Base-by-base conservation (phyloP, 2,888 invertebrate species). In the Dolichomitus sp. region DNA sequence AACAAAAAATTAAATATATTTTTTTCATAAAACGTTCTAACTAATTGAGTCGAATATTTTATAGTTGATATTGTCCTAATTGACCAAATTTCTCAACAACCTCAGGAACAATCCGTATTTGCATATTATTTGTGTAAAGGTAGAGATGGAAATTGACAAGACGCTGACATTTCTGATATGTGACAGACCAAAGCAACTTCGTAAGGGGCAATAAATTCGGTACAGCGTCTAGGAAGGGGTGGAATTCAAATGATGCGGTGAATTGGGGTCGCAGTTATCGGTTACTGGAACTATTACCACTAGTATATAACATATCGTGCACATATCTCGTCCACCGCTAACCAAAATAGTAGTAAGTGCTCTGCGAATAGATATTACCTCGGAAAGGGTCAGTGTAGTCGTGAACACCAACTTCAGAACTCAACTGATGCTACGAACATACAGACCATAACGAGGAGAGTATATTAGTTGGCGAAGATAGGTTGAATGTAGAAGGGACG, bases 241-340 rank as follows among this genome's bases (percentile, higher is more conserved):
- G 40, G 33, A 59, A 33, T 33, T 59, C n/a, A 33, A 59, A 59
- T 17, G 57, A 33, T 30, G 57, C 57, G 17, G 7, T 54, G 54
- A 40, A 54, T 54, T 40, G 69, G 27, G 54, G 57, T 42, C 57
- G 69, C 27, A 19, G 40, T 70, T 70, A 57, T 70, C 42, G 70
- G 57, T 59, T 59, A 17, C 30, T 19, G 19, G 30, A 59, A 57
- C 45, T 59, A 57, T 57, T n/a, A 17, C 54, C 27, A 1, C 14
- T 2, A 3, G 57, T 59, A 40, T 37, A 42, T 27, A 17, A 7
- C 6, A 40, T 9, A 42, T 37, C 0, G 37, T 5, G n/a, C 33
- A 54, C 33, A 54, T 57, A 11, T 1, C 42, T 42, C 54, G 9
- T 30, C n/a, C 40, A 17, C 42, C 17, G 9, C 48, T 30, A 30